Evolutionary conservation across 2,113 vertebrate genomes (phyloP), one percentile per base, ranked within the genome.

Genomic region (Aplodontia rufa): DNA sequence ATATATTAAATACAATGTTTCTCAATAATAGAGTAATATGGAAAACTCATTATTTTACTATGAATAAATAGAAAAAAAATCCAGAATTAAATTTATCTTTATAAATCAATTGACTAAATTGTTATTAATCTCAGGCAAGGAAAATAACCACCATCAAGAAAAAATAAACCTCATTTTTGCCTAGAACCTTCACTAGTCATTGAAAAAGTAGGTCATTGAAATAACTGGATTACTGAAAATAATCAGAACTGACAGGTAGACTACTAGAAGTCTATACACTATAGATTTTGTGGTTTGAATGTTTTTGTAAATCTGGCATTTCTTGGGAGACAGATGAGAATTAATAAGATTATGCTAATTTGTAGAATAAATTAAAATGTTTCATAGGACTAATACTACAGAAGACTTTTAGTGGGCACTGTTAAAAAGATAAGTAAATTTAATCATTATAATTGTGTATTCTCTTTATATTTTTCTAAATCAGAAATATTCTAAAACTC

Each of bases 161-260:
- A 96, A 95, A 96, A 80, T 45, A 87, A 85, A 97, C 81, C 80
- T 97, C 58, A 95, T 97, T 97, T 94, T 97, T 98, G 97, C 93
- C 96, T 97, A 80, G 84, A 98, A 97, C 97, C 66, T 75, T 97
- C 96, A 93, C 81, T 95, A 93, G 96, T 97, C 93, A 91, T 7
- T 40, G 97, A 74, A 97, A 98, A 99, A 98, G 97, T 98, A 98
- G 98, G 98, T 98, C 98, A 98, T 90, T 62, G 97, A 98, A 98
- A 97, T 97, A 98, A 98, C 98, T 97, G 93, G 82, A 97, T 97
- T 97, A 97, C 90, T 98, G 98, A 98, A 97, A 98, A 97, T 98
- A 98, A 98, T 98, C 94, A 30, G 97, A 97, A 72, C 96, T 98
- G 98, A 98, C 98, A 98, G 97, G 96, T 96, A 90, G 96, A 97